phyloP scores from a whole-genome alignment of 2,797 vertebrate species.

The Capromys pilorides region DNA sequence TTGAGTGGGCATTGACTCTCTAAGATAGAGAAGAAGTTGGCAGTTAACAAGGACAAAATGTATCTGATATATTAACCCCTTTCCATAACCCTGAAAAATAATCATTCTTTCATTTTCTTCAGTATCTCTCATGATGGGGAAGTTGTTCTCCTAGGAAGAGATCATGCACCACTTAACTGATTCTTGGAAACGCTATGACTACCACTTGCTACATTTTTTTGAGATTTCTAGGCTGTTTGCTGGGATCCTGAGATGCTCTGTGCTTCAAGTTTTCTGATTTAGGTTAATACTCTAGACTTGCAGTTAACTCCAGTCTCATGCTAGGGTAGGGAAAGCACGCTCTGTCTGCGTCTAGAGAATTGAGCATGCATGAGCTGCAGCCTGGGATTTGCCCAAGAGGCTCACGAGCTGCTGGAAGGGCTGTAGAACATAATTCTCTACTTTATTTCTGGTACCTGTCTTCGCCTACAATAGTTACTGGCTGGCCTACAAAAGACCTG shows the following conservation, averaged over 20 bases:
- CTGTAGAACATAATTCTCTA: neutral
- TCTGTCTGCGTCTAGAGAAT: neutral
- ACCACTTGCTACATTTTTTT: neutral
- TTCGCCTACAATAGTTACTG: neutral
- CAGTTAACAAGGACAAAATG: neutral
- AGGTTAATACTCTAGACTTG: neutral
- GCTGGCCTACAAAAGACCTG: neutral
- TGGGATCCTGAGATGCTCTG: neutral
- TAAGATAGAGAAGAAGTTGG: neutral
- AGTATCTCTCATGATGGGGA: rapidly evolving
- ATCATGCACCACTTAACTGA: neutral
- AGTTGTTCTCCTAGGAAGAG: neutral
- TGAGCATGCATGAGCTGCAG: neutral
- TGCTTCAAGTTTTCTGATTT: neutral
- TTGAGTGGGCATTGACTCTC: neutral
- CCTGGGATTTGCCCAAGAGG: neutral
- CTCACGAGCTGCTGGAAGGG: neutral
- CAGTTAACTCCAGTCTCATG: neutral
- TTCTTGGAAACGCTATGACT: neutral
- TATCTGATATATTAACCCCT: neutral
- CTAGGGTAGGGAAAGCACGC: neutral
- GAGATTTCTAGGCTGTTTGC: neutral
- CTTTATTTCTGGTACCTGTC: neutral
- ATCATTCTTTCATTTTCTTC: neutral
- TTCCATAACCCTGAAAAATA: neutral